Evolutionary conservation across 1,140 invertebrate genomes (phyloP).

Genomic region (Drosophila neocordata): DNA sequence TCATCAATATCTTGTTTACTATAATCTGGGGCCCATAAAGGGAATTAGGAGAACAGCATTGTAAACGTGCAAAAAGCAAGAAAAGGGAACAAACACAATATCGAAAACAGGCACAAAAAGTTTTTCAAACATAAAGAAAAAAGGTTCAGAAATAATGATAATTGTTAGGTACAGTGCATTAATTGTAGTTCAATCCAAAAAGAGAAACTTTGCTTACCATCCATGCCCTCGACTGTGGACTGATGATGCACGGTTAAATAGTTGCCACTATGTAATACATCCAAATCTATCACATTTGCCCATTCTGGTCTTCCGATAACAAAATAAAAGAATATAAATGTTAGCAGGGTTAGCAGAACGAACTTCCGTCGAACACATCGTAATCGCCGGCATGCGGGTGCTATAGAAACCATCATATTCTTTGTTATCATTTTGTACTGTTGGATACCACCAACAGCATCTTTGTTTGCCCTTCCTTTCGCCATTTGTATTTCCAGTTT

Average conservation of each 20-base stretch:
- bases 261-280: slow-evolving; percentile 26
- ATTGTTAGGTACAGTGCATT: background rate
- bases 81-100: background rate
- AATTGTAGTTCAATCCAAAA: too few species aligned
- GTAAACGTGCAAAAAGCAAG: too few species aligned
- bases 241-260: slow-evolving; percentile 58
- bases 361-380: slow-evolving; percentile 46
- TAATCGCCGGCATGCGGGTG: slow-evolving; percentile 18
- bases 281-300: slow-evolving; percentile 60
- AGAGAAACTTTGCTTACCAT: slow-evolving; percentile 62
- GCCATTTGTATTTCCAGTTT: slow-evolving; percentile 16
- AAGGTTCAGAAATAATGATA: slow-evolving; percentile 8
- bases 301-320: slow-evolving; percentile 47
- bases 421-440: slow-evolving; percentile 7
- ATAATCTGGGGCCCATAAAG: too few species aligned
- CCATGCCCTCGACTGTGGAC: slow-evolving; percentile 70
- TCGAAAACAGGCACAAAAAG: too few species aligned
- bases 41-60: too few species aligned
- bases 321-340: slow-evolving; percentile 58
- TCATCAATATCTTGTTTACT: background rate
- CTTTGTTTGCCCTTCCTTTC: background rate
- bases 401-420: background rate
- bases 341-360: slow-evolving; percentile 34
- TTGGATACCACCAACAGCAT: slow-evolving; percentile 14
- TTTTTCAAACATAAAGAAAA: background rate